phyloP scores from a whole-genome alignment of 2,113 vertebrate species.

The Ceratotherium simum region DNA sequence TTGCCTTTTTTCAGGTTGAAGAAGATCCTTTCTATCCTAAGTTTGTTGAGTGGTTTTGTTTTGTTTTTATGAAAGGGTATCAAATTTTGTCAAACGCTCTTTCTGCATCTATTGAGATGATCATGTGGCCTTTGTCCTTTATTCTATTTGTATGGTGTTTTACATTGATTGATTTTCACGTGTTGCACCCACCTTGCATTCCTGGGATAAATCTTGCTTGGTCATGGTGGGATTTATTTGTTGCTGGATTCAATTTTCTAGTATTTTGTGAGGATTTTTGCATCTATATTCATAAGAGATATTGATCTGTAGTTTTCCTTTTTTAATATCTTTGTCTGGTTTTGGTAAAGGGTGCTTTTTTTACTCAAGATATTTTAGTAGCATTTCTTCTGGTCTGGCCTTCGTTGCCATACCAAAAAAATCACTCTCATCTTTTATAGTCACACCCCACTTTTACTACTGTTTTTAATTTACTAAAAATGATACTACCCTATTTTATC shows the following conservation, averaged over 20 bases:
- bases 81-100: background rate
- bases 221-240: background rate
- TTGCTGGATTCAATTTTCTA: conserved; percentile 21
- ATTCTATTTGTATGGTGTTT: background rate
- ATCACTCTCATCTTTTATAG: conserved; percentile 23
- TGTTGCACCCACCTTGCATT: background rate
- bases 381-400: conserved; percentile 1
- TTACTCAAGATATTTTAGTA: background rate
- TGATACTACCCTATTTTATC: background rate
- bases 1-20: background rate
- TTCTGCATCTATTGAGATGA: conserved; percentile 40
- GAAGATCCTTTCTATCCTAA: background rate
- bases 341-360: background rate
- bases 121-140: background rate
- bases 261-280: conserved; percentile 47
- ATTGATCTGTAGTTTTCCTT: background rate
- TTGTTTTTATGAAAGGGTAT: conserved; percentile 21
- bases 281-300: background rate
- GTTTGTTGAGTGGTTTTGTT: background rate
- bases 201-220: background rate
- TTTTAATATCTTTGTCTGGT: background rate
- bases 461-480: background rate
- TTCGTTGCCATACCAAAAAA: background rate
- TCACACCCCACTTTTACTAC: background rate
- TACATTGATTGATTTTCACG: conserved; percentile 28